These are phyloP conservation scores for Pipistrellus pygmaeus DNA, from an alignment of 2,797 vertebrate genomes.

Conservation along the genomic window DNA sequence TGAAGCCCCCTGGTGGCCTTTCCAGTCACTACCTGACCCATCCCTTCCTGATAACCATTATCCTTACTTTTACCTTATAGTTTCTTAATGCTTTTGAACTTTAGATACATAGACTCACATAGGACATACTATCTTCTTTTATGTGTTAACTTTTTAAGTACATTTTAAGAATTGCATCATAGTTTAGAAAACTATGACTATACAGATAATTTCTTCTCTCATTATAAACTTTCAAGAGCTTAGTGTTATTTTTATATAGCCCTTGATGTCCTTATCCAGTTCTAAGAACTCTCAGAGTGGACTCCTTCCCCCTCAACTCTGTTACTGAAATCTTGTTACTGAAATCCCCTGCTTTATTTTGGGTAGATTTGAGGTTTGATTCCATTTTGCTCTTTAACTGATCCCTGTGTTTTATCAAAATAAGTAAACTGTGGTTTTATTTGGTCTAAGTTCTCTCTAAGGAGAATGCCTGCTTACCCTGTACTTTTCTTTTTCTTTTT, in stretches of 20 bases:
- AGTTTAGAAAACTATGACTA: slow-evolving; percentile 21
- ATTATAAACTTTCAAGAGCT: neutral
- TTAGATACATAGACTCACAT: slow-evolving; percentile 2
- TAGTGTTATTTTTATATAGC: neutral
- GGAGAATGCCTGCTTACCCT: slow-evolving; percentile 3
- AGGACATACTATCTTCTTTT: neutral
- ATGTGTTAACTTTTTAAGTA: slow-evolving; percentile 30
- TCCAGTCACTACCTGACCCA: neutral
- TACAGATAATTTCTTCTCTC: slow-evolving; percentile 13
- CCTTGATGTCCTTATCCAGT: neutral
- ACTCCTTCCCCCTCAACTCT: rapidly evolving
- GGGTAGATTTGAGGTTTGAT: neutral
- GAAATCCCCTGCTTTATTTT: neutral
- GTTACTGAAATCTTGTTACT: neutral
- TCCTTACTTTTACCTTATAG: neutral
- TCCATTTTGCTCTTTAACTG: neutral
- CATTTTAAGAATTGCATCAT: slow-evolving; percentile 48
- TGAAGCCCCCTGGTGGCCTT: neutral
- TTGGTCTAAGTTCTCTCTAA: slow-evolving; percentile 41
- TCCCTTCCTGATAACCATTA: neutral
- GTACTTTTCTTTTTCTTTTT: neutral
- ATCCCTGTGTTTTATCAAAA: neutral
- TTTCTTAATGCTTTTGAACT: slow-evolving; percentile 3
- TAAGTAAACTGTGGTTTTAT: neutral
- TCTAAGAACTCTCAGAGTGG: neutral